phyloP scores from a whole-genome alignment of 1,140 invertebrate genomes.

The Hirudo medicinalis region DNA sequence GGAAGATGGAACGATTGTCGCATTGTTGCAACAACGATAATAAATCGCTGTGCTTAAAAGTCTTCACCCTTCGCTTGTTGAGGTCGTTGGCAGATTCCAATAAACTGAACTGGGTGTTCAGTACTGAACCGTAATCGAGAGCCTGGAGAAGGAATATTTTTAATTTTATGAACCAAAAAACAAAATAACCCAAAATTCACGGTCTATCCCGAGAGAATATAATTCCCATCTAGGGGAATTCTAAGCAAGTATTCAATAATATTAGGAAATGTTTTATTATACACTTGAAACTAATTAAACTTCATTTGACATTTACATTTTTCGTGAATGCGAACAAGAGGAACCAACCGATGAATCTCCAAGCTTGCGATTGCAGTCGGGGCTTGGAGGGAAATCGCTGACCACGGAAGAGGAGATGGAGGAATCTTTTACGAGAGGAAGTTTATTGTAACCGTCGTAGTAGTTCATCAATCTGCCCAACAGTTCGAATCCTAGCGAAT shows the following conservation, averaged over 20 bases:
- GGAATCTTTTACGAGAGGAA: not conserved
- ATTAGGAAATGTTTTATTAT: too few relatives aligned
- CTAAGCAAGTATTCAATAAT: too few relatives aligned
- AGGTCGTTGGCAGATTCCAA: not conserved
- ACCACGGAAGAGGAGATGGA: not conserved
- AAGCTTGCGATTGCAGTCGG: not conserved
- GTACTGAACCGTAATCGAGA: not conserved
- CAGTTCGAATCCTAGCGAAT: conserved; percentile 31
- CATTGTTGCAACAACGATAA: conserved; percentile 16
- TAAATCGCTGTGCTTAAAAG: conserved; percentile 9
- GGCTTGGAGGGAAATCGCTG: not conserved
- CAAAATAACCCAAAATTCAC: too few relatives aligned
- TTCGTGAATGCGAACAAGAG: too few relatives aligned
- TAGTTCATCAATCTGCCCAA: conserved; percentile 33
- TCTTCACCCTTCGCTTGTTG: conserved; percentile 2
- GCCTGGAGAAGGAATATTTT: not conserved
- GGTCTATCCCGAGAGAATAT: too few relatives aligned
- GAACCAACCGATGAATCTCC: too few relatives aligned
- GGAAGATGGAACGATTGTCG: conserved; percentile 17
- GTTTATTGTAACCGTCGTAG: conserved; percentile 25
- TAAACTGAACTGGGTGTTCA: not conserved
- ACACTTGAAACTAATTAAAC: too few relatives aligned
- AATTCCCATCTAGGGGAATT: too few relatives aligned
- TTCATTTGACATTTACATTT: too few relatives aligned
- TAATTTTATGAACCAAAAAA: too few relatives aligned